A percentile compares a stretch with the other conserved stretches of the same genome.
Evolutionary conservation across 2,113 vertebrate genomes (phyloP).

Genomic region (Syrrhaptes paradoxus): DNA sequence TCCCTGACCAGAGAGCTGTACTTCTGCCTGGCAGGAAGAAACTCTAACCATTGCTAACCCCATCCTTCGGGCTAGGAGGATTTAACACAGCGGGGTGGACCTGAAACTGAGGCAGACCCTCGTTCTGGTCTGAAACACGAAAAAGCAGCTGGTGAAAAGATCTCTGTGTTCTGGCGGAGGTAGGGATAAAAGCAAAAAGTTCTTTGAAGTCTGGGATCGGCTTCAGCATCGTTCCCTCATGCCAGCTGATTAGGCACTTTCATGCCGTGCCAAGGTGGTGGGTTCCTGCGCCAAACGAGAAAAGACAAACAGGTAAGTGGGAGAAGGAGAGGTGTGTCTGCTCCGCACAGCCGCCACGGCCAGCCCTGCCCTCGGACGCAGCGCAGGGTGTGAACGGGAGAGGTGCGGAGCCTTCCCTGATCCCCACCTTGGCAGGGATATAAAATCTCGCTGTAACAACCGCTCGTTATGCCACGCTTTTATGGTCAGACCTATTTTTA

Average conservation of each 20-base stretch:
- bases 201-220: slow-evolving; percentile 40
- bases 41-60: not conserved
- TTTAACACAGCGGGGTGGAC: not conserved
- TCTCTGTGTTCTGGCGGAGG: not conserved
- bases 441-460: accelerated
- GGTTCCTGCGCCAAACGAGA: not conserved
- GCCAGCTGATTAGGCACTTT: slow-evolving; percentile 23
- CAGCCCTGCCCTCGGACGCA: not conserved
- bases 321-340: not conserved
- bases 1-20: not conserved
- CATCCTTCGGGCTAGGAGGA: not conserved
- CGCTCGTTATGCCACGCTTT: accelerated
- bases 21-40: not conserved
- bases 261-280: not conserved
- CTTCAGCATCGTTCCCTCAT: not conserved
- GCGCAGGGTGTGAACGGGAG: not conserved
- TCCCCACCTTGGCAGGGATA: accelerated
- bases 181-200: not conserved
- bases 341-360: not conserved
- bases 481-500: too few species aligned
- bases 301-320: not conserved
- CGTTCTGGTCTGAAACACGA: not conserved
- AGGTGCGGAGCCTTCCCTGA: not conserved
- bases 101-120: not conserved
- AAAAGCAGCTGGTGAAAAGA: not conserved